These are phyloP conservation scores for Antennarius maculatus DNA, from an alignment of 2,797 vertebrate genomes.

Conservation along the genomic window DNA sequence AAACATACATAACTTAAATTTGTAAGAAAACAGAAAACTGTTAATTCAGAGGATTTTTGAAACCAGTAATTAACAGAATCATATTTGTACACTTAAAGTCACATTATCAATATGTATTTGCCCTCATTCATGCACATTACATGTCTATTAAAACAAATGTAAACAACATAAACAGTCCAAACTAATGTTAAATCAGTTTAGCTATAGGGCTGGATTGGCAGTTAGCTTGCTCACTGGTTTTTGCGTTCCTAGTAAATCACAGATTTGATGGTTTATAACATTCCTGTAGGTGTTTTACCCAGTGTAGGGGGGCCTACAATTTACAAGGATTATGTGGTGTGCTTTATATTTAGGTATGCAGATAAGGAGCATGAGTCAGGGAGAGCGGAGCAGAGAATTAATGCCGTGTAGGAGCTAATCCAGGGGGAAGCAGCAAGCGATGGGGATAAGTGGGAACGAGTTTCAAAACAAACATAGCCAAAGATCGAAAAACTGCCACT, in stretches of 20 bases:
- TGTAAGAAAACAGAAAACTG: too few species aligned
- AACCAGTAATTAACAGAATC: too few species aligned
- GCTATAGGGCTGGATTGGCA: slow-evolving; percentile 27
- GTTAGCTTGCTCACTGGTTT: slow-evolving; percentile 39
- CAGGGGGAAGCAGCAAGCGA: slow-evolving; percentile 51
- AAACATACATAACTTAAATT: too few species aligned
- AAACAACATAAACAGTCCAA: slow-evolving; percentile 11
- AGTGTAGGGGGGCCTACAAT: slow-evolving; percentile 60
- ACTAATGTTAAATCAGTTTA: slow-evolving; percentile 4
- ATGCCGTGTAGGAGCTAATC: slow-evolving; percentile 66
- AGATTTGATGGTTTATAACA: slow-evolving; percentile 82
- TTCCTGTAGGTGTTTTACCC: slow-evolving; percentile 80
- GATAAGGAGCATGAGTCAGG: slow-evolving; percentile 64
- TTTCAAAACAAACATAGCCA: slow-evolving; percentile 79
- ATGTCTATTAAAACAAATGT: slow-evolving; percentile 8
- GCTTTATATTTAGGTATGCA: slow-evolving; percentile 80
- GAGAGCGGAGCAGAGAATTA: slow-evolving; percentile 62
- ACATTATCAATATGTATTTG: not conserved
- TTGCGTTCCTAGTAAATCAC: slow-evolving; percentile 71
- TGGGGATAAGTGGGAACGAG: slow-evolving; percentile 62
- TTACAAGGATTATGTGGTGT: slow-evolving; percentile 75
- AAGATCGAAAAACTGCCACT: slow-evolving; percentile 63
- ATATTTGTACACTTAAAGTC: too few species aligned
- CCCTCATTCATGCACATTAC: not conserved
- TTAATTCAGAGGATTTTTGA: too few species aligned